phyloP scores from a whole-genome alignment of 2,113 vertebrate genomes.

The Chelonoidis abingdonii region DNA sequence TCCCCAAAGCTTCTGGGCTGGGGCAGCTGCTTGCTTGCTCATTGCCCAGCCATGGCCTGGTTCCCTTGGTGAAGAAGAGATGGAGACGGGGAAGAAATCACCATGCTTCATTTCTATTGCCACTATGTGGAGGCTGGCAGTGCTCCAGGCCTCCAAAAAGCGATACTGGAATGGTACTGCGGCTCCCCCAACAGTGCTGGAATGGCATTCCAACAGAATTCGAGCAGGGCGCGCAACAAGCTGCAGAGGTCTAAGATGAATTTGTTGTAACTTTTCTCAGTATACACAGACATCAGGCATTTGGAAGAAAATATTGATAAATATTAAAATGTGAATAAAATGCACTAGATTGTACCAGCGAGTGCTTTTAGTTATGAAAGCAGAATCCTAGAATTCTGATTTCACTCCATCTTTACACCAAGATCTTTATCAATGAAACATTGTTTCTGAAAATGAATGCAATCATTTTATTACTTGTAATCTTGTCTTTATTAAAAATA shows the following conservation, averaged over 20 bases:
- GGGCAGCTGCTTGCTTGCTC: constrained; percentile 5
- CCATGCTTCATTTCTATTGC: neutral
- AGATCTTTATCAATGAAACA: neutral
- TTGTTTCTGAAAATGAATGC: neutral
- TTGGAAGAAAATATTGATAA: neutral
- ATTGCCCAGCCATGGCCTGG: constrained; percentile 3
- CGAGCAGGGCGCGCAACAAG: neutral
- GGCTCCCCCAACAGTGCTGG: neutral
- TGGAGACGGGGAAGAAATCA: neutral
- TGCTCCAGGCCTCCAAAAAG: neutral
- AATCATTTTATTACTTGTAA: neutral
- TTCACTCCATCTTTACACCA: neutral
- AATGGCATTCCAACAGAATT: neutral
- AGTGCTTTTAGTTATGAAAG: neutral
- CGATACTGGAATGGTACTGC: neutral
- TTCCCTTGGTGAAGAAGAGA: neutral
- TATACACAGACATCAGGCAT: neutral
- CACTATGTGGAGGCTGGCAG: neutral
- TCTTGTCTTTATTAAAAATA: neutral
- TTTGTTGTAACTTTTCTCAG: neutral
- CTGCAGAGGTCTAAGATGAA: neutral
- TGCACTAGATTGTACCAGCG: neutral
- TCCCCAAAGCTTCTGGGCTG: neutral
- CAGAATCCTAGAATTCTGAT: neutral
- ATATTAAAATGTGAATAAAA: neutral